phyloP scores from a whole-genome alignment of 2,797 vertebrate genomes.

The Macropus fuliginosus region DNA sequence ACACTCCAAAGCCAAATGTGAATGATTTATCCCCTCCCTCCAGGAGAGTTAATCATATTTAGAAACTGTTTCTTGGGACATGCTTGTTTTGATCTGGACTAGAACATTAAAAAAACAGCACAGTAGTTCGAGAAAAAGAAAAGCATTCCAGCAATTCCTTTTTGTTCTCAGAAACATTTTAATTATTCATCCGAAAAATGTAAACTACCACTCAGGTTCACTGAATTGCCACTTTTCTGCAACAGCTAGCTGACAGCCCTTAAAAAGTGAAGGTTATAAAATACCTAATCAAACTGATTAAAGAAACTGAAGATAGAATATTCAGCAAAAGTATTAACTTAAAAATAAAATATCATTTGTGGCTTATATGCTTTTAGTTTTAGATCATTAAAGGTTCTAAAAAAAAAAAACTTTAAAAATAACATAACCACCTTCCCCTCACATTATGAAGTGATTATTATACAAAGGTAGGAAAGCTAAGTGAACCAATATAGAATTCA shows the following conservation, averaged over 20 bases:
- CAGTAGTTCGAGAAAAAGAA: neutral
- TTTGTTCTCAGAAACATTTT: slow-evolving; percentile 28
- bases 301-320: slow-evolving; percentile 26
- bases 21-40: slow-evolving; percentile 7
- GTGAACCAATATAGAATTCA: slow-evolving; percentile 12
- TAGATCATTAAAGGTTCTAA: slow-evolving; percentile 14
- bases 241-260: neutral
- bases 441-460: slow-evolving; percentile 31
- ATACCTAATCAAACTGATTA: slow-evolving; percentile 26
- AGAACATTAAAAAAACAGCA: slow-evolving; percentile 29
- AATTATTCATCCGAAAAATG: slow-evolving; percentile 39
- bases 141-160: neutral
- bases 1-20: neutral
- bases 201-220: neutral
- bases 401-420: neutral
- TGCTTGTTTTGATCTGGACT: slow-evolving; percentile 34
- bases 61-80: slow-evolving; percentile 13
- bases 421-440: neutral
- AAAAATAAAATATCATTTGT: neutral
- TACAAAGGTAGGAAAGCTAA: slow-evolving; percentile 33
- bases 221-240: neutral
- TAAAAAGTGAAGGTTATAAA: slow-evolving; percentile 13
- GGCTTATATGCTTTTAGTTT: slow-evolving; percentile 8
- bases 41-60: slow-evolving; percentile 32
- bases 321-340: slow-evolving; percentile 10